These are phyloP conservation scores for Chrysaora quinquecirrha DNA, from an alignment of 30 jellyfish, hydroid and myxozoan genomes.

Conservation along the genomic window DNA sequence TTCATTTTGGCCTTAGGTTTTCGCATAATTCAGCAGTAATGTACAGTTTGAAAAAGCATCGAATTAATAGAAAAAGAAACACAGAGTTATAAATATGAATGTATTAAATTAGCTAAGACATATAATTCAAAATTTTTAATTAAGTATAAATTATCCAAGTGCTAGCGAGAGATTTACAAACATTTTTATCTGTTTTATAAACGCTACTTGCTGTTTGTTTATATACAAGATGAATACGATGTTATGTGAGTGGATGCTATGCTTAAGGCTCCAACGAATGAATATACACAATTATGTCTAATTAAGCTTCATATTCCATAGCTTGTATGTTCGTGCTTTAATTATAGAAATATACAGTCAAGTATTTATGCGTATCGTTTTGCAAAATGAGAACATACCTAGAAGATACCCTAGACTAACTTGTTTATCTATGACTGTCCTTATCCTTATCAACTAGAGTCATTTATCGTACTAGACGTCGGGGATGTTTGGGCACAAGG, in stretches of 20 bases:
- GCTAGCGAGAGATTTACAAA: constrained; percentile 70
- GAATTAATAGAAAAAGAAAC: background rate
- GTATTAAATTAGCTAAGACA: constrained; percentile 35
- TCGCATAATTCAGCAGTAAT: too few species aligned
- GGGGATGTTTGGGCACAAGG: too few species aligned
- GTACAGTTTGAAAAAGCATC: background rate
- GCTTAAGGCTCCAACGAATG: background rate
- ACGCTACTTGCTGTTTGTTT: constrained; percentile 10
- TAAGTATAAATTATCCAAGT: constrained; percentile 64
- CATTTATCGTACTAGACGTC: too few species aligned
- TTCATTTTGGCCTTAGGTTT: too few species aligned
- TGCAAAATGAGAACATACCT: too few species aligned
- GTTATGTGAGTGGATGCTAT: constrained; percentile 20
- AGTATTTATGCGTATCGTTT: too few species aligned
- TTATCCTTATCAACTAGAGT: too few species aligned
- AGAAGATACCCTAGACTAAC: too few species aligned
- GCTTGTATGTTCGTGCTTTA: background rate
- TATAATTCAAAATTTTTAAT: constrained; percentile 23
- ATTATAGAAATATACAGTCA: background rate
- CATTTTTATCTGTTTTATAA: constrained; percentile 11
- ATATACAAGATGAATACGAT: constrained; percentile 8
- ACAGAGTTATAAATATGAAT: constrained; percentile 8
- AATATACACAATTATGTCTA: background rate
- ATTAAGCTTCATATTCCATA: background rate
- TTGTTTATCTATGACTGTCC: too few species aligned